A percentile compares a stretch with the other conserved stretches of the same genome.
Conservation (phyloP, 2,113 vertebrate species). For the Benitochromis conjunctus region DNA sequence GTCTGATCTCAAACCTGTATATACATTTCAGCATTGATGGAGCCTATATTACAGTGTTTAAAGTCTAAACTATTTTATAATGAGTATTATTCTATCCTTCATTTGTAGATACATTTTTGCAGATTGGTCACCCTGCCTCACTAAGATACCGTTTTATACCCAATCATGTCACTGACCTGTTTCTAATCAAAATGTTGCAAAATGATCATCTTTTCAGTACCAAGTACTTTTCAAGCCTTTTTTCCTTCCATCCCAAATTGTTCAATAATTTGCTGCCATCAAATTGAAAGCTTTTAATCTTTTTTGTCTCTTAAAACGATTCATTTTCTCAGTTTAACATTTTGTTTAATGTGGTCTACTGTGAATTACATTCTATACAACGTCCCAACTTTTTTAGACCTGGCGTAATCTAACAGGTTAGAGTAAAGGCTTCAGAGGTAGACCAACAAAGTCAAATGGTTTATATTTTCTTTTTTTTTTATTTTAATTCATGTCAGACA, state of each 20-base stretch:
- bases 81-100: no score
- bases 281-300: background rate
- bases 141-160: background rate
- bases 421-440: no score
- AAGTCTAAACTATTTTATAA: no score
- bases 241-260: no score
- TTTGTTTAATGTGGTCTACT: no score
- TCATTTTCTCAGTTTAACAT: background rate
- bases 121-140: background rate
- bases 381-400: background rate
- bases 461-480: no score
- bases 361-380: no score
- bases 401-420: background rate
- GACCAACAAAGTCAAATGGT: no score
- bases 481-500: background rate
- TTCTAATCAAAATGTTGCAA: no score
- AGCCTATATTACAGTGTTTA: background rate
- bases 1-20: accelerated
- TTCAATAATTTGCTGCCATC: no score
- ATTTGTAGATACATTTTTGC: background rate
- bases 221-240: background rate
- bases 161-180: background rate
- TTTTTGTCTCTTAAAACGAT: background rate
- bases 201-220: background rate
- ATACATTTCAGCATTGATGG: accelerated